phyloP scores from a whole-genome alignment of 2,113 vertebrate species.

The Megaleporinus macrocephalus region DNA sequence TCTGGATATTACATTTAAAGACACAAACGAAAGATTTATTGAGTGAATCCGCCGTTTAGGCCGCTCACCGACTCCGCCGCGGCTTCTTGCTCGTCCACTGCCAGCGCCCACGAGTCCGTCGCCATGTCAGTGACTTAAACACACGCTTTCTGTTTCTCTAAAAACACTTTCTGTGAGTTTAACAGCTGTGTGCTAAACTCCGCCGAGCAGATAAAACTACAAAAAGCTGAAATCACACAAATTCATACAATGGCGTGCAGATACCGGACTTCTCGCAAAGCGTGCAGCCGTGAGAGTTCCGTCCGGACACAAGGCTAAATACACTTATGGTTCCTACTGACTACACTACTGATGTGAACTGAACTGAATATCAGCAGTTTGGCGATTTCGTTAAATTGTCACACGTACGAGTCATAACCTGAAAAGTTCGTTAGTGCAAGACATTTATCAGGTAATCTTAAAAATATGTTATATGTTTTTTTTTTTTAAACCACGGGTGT shows the following conservation, averaged over 20 bases:
- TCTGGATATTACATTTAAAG: neutral
- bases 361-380: too few relatives aligned
- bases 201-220: neutral
- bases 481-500: too few relatives aligned
- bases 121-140: conserved; percentile 76
- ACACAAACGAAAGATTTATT: neutral
- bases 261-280: conserved; percentile 27
- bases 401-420: too few relatives aligned
- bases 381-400: too few relatives aligned
- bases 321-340: conserved; percentile 60
- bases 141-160: neutral
- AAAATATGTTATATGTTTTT: too few relatives aligned
- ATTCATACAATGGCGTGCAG: conserved; percentile 72
- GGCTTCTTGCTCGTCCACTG: conserved; percentile 93
- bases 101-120: conserved; percentile 92
- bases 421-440: too few relatives aligned
- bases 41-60: neutral
- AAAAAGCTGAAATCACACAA: conserved; percentile 52
- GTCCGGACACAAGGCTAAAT: conserved; percentile 10
- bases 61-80: conserved; percentile 90
- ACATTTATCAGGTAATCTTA: too few relatives aligned
- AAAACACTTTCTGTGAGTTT: neutral
- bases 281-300: conserved; percentile 57
- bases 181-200: neutral
- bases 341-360: too few relatives aligned